Evolutionary conservation across 2,888 invertebrate genomes (phyloP).

Genomic region (Cyrtodaria siliqua): DNA sequence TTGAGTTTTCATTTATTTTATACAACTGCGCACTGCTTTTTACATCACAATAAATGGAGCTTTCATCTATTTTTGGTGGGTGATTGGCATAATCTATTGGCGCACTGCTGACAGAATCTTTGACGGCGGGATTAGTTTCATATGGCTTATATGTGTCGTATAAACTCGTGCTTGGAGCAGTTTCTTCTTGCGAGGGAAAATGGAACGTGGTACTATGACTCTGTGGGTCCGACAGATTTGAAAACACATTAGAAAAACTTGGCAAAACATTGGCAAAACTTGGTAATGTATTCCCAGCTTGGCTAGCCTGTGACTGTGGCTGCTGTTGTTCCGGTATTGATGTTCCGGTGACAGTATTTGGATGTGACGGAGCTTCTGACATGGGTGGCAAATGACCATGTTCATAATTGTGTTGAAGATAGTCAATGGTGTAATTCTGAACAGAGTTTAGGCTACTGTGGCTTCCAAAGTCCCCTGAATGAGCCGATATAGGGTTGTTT

Average conservation of each 20-base stretch:
- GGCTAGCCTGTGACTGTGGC: conserved; percentile 5
- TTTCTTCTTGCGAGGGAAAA: conserved; percentile 3
- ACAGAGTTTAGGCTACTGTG: not conserved
- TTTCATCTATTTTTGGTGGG: not conserved
- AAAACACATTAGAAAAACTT: conserved; percentile 55
- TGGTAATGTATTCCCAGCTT: conserved; percentile 1
- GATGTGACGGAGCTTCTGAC: not conserved
- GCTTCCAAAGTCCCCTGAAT: not conserved
- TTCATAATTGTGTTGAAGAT: not conserved
- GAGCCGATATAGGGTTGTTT: not conserved
- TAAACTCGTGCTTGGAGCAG: not conserved
- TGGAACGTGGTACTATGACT: conserved; percentile 14
- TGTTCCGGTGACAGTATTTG: conserved; percentile 3
- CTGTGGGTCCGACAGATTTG: conserved; percentile 15
- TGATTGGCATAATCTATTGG: not conserved
- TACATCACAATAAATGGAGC: not conserved
- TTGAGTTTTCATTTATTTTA: not conserved
- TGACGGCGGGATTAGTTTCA: not conserved
- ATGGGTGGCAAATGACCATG: not conserved
- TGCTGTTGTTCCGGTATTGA: not conserved
- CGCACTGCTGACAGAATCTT: not conserved
- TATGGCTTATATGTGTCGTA: conserved; percentile 2
- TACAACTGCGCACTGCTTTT: not conserved
- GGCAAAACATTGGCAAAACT: no score
- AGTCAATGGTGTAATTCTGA: not conserved